Conservation (phyloP, 2,113 vertebrate genomes). For the Xenopus borealis region DNA sequence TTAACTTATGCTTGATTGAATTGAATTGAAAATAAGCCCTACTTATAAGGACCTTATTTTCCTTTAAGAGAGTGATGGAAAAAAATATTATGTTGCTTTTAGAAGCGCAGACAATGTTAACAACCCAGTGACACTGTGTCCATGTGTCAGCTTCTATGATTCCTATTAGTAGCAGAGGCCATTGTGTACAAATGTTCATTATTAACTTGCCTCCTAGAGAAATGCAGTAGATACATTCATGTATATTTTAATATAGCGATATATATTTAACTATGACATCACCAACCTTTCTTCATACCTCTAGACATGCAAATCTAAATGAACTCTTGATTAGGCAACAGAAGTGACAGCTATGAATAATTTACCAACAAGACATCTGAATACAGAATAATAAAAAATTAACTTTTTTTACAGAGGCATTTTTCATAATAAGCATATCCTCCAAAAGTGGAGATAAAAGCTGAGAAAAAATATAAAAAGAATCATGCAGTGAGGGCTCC, state of each 20-base stretch:
- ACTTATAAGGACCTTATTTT: no score
- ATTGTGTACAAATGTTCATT: background rate
- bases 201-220: background rate
- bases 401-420: slow-evolving; percentile 26
- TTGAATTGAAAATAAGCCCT: no score
- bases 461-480: no score
- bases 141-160: background rate
- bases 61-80: no score
- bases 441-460: background rate
- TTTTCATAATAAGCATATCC: slow-evolving; percentile 19
- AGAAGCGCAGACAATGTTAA: no score
- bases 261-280: slow-evolving; percentile 4
- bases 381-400: slow-evolving; percentile 37
- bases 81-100: no score
- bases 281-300: background rate
- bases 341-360: slow-evolving; percentile 40
- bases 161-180: background rate
- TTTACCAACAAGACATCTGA: slow-evolving; percentile 26
- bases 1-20: no score
- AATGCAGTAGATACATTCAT: background rate
- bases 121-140: no score
- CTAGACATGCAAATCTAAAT: slow-evolving; percentile 12
- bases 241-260: background rate
- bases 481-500: no score
- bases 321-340: slow-evolving; percentile 30